These are phyloP conservation scores for Agapornis roseicollis DNA, from an alignment of 2,113 vertebrate species.

Conservation along the genomic window DNA sequence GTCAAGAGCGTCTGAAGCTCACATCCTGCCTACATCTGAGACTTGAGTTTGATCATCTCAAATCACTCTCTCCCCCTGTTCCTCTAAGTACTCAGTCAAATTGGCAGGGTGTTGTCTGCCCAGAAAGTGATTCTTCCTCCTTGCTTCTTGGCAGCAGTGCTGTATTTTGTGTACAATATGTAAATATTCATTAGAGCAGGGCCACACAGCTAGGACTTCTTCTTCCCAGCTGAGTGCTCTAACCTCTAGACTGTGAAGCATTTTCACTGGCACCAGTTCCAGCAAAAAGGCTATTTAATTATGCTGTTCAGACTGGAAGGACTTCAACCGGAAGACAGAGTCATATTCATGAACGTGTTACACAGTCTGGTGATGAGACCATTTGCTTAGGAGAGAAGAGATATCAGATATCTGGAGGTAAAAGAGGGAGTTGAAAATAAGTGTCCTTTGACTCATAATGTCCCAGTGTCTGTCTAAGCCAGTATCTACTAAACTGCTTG, in stretches of 20 bases:
- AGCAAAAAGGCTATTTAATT: not conserved
- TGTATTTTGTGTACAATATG: not conserved
- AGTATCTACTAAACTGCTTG: not conserved
- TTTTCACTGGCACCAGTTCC: not conserved
- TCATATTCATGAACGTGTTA: not conserved
- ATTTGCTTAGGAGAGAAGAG: not conserved
- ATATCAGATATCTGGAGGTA: not conserved
- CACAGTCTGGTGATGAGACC: not conserved
- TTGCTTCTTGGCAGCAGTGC: not conserved
- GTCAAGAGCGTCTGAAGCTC: not conserved
- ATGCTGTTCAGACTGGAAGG: not conserved
- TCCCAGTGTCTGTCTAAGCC: not conserved
- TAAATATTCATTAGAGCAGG: not conserved
- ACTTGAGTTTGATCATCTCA: not conserved
- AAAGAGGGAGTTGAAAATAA: not conserved
- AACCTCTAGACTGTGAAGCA: not conserved
- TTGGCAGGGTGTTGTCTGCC: not conserved
- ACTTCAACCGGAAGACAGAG: not conserved
- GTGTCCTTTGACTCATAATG: not conserved
- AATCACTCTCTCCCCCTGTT: not conserved
- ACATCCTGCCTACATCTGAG: not conserved
- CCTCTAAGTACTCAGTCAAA: not conserved
- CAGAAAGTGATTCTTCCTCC: not conserved
- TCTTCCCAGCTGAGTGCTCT: not conserved
- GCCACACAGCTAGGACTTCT: not conserved